Evolutionary conservation across 2,113 vertebrate genomes (phyloP), one percentile per base, ranked within the genome.

Genomic region (Rhinolophus sinicus): DNA sequence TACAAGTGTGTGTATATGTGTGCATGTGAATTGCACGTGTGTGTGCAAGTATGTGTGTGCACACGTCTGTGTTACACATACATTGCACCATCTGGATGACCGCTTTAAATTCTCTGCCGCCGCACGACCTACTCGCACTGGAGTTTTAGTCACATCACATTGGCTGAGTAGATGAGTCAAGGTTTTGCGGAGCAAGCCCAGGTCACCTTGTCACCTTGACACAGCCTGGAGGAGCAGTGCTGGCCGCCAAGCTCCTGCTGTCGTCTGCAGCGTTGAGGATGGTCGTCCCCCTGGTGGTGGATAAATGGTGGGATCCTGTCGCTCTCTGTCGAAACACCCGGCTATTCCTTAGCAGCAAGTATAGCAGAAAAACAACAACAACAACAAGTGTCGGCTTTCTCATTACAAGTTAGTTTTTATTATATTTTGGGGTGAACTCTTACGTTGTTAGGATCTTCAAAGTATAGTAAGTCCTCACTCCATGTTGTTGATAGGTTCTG

Each of bases 81-180:
- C 40, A 8, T 3, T 21, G 26, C 30, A 8, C 50, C 8, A 9
- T 21, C 58, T 26, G 72, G 50, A 35, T 44, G 73, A 24, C 12
- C 44, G 6, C 22, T 62, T 81, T 47, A 44, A 44, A 24, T 56
- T 22, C 3, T 38, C 33, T 16, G 72, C 30, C 1, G 1, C 44
- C 14, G 0, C 6, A 12, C 0, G 0, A 18, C 9, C 47, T n/a
- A 3, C 38, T 65, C 16, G 22, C 2, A 3, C 18, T 6, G 35
- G 12, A 5, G 56, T 26, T 19, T 5, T 6, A 19, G 8, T 12
- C 24, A 2, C 2, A 3, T 15, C 26, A 21, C 2, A 2, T 2
- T 40, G 38, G 21, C 54, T 7, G 14, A 38, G 30, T 13, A 38
- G 9, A 13, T 5, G 19, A 21, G 9, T 1, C 30, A 80, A 62